A percentile compares a stretch with the other conserved stretches of the same genome.
Conservation (phyloP, 2,888 invertebrate species). For the Neoascia interrupta region DNA sequence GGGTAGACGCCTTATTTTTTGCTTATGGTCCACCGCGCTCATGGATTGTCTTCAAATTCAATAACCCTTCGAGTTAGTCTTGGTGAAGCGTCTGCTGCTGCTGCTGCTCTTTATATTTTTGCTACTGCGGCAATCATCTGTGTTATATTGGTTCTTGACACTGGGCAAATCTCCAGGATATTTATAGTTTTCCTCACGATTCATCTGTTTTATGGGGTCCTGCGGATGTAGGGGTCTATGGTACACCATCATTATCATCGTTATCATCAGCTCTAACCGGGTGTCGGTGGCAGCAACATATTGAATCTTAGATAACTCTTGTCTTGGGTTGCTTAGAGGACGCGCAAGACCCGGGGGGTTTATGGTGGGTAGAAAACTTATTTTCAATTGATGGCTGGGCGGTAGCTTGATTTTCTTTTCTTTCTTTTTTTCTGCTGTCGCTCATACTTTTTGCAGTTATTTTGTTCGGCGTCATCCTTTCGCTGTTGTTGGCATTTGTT, state of each 20-base stretch:
- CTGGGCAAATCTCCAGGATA: conserved; percentile 57
- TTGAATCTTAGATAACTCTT: conserved; percentile 45
- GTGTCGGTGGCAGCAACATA: conserved; percentile 54
- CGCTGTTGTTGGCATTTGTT: conserved; percentile 67
- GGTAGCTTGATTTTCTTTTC: neutral
- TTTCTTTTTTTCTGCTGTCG: conserved; percentile 17
- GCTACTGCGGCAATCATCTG: conserved; percentile 56
- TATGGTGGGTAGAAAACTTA: conserved; percentile 39
- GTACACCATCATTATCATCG: conserved; percentile 45
- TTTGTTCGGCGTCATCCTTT: conserved; percentile 42
- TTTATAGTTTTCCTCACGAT: conserved; percentile 61
- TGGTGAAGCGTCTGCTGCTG: conserved; percentile 11
- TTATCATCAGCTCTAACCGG: conserved; percentile 37
- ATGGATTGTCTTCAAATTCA: conserved; percentile 52
- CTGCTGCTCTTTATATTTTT: neutral
- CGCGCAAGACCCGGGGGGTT: no score
- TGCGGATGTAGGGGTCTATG: neutral
- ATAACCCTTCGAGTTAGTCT: conserved; percentile 54
- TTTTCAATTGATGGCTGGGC: conserved; percentile 54
- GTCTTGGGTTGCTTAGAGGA: conserved; percentile 23
- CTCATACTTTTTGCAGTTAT: conserved; percentile 23
- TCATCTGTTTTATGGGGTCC: conserved; percentile 43
- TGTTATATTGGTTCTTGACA: conserved; percentile 64
- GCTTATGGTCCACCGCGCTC: neutral
- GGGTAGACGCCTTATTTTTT: conserved; percentile 34